A percentile compares a stretch with the other conserved stretches of the same genome.
phyloP scores from a whole-genome alignment of 2,113 vertebrate species.

The Tachysurus vachellii region DNA sequence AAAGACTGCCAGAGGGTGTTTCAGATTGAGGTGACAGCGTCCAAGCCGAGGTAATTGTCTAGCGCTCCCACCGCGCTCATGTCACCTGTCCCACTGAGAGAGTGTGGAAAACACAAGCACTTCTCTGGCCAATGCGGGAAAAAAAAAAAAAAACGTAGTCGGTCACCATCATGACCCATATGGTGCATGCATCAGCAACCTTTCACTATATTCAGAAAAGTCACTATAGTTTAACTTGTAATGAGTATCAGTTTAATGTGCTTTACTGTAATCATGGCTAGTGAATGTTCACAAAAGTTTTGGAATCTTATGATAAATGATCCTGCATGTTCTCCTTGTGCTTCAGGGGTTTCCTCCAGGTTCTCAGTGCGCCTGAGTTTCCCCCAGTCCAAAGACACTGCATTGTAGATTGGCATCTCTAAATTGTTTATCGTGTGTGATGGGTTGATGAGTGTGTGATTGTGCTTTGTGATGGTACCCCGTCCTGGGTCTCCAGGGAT shows the following conservation, averaged over 20 bases:
- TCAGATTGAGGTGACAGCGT: slow-evolving; percentile 50
- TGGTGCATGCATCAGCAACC: background rate
- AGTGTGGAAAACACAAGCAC: slow-evolving; percentile 23
- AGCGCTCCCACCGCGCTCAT: slow-evolving; percentile 40
- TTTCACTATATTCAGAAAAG: background rate
- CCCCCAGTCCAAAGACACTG: too few relatives aligned
- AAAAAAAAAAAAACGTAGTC: background rate
- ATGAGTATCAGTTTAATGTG: background rate
- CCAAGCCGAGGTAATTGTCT: slow-evolving; percentile 51
- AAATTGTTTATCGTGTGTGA: too few relatives aligned
- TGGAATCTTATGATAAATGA: background rate
- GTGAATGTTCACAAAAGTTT: background rate
- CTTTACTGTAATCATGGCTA: background rate
- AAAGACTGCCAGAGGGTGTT: slow-evolving; percentile 39
- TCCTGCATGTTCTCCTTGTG: background rate
- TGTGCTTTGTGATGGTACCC: too few relatives aligned
- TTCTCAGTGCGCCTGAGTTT: too few relatives aligned
- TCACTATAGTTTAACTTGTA: background rate
- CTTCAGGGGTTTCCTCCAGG: too few relatives aligned
- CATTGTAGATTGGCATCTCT: too few relatives aligned
- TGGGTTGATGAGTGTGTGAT: too few relatives aligned
- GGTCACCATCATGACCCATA: background rate
- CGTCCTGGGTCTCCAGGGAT: too few relatives aligned
- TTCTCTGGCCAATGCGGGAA: background rate
- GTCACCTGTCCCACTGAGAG: slow-evolving; percentile 34